phyloP scores from a whole-genome alignment of 1,140 invertebrate genomes.

The Spodoptera frugiperda region DNA sequence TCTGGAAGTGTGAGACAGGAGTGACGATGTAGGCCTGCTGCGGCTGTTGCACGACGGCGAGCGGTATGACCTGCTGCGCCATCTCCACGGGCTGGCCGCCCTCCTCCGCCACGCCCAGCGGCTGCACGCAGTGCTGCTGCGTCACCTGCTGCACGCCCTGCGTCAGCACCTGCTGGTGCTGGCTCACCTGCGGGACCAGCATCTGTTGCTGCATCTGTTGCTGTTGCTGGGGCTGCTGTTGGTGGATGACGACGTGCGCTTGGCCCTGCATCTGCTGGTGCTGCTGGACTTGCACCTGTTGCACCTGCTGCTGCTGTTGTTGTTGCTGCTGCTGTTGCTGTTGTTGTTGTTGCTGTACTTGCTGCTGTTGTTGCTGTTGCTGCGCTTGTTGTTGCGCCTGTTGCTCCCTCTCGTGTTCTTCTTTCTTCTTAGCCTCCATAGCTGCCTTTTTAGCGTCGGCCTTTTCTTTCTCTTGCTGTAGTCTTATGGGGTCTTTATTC shows the following conservation, averaged over 20 bases:
- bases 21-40: constrained; percentile 88
- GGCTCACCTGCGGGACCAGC: constrained; percentile 82
- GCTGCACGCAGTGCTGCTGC: constrained; percentile 83
- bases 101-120: constrained; percentile 81
- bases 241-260: constrained; percentile 81
- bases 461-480: constrained; percentile 83
- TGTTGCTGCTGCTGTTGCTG: constrained; percentile 73
- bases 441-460: constrained; percentile 80
- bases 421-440: constrained; percentile 83
- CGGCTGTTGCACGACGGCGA: constrained; percentile 87
- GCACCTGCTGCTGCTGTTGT: constrained; percentile 73
- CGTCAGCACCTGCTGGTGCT: constrained; percentile 83
- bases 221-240: constrained; percentile 81
- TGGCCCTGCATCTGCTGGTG: constrained; percentile 83
- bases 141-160: constrained; percentile 77
- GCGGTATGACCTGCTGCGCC: constrained; percentile 88
- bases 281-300: constrained; percentile 69
- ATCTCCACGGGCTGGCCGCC: constrained; percentile 85
- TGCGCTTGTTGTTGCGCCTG: constrained; percentile 78
- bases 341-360: constrained; percentile 76
- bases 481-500: constrained; percentile 83
- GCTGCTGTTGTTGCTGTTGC: constrained; percentile 74
- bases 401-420: constrained; percentile 77
- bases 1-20: constrained; percentile 87
- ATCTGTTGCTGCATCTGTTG: constrained; percentile 83